Base-by-base conservation (phyloP, 35 echinoderm and acorn worm species). In the Apostichopus californicus region DNA sequence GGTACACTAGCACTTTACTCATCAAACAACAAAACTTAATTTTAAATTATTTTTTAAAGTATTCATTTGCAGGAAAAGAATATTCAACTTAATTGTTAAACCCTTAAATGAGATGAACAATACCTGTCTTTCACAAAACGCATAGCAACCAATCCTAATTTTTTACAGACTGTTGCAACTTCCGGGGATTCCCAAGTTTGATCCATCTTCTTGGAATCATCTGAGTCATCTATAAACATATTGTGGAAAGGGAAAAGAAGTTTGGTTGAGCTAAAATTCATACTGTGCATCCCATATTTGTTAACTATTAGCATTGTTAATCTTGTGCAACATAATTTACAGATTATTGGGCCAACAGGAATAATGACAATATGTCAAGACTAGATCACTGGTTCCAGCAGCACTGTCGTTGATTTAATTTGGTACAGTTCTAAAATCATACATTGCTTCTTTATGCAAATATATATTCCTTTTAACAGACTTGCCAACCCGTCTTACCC, bases 201-300 rank as follows among this genome's bases (percentile, higher is more conserved):
- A 87, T 94, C 92, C 95, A 96, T 96, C 80, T 94, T 91, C 55
- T 92, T 86, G 4, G 95, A 92, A 25, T 87, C 92, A 65, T 96
- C 95, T 94, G 89, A 70, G 53, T 91, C 90, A 80, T 90, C 95
- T 94, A 77, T 61, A 61, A 1, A 61, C 12, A 46, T 46, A 46
- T 61, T 61, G 58, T 8, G 58, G 58, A 61, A 61, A 61, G 34
- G 34, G 34, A 46, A 46, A 46, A 46, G 34, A 46, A 46, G 34
- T 46, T 46, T 46, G 34, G 34, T 46, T 46, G 34, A 46, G 34
- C 34, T 2, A 46, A 46, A 46, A 46, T 46, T 46, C 34, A 46
- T 46, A 46, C 34, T 46, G 34, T 46, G 3, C 34, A 46, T 46
- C 2, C 34, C 34, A 46, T 46, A 46, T 46, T 46, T 46, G 0